These are phyloP conservation scores for Diuraphis noxia DNA, from an alignment of 1,140 invertebrate genomes.

Conservation along the genomic window DNA sequence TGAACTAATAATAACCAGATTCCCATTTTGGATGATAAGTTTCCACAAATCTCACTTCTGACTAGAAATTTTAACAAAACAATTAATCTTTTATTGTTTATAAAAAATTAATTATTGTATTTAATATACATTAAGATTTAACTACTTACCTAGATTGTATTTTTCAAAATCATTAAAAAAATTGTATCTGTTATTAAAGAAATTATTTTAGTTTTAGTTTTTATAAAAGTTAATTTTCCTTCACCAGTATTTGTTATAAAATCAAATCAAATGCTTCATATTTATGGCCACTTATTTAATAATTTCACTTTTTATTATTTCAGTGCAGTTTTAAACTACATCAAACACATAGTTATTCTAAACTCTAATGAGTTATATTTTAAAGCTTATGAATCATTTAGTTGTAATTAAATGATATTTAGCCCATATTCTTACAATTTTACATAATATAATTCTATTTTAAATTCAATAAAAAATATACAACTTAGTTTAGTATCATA, in stretches of 20 bases:
- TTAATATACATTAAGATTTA: background rate
- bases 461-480: background rate
- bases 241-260: background rate
- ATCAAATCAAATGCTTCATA: background rate
- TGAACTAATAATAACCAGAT: conserved; percentile 47
- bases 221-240: conserved; percentile 32
- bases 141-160: background rate
- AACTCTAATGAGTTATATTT: background rate
- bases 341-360: background rate
- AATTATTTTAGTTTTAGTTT: conserved; percentile 13
- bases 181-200: background rate
- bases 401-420: background rate
- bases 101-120: background rate
- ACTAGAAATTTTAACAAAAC: conserved; percentile 41
- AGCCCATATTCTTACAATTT: background rate
- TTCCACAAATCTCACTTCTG: conserved; percentile 48
- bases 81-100: background rate
- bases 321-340: background rate
- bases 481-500: background rate
- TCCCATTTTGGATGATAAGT: conserved; percentile 42
- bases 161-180: background rate
- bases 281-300: background rate
- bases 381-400: conserved; percentile 28
- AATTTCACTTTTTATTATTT: background rate
- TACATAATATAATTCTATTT: background rate